phyloP scores from a whole-genome alignment of 2,113 vertebrate genomes.

The Cyphomyrus discorhynchus region DNA sequence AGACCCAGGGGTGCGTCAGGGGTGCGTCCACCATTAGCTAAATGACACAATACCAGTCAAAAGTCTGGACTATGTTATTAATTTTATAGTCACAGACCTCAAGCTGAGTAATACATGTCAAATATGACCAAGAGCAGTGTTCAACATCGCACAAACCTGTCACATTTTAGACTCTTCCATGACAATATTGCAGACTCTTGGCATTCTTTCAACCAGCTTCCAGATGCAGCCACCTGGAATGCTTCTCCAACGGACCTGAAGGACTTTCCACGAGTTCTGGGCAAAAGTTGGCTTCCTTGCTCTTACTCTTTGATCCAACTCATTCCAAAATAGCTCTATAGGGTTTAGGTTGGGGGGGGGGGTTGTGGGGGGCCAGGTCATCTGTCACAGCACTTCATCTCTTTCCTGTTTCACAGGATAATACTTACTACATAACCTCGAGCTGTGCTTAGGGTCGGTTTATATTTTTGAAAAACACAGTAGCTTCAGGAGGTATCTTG shows the following conservation, averaged over 20 bases:
- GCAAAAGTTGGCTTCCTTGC: neutral
- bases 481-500: neutral
- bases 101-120: neutral
- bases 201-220: neutral
- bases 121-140: neutral
- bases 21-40: neutral
- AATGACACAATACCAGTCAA: neutral
- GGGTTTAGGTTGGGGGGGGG: neutral
- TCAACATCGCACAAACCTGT: neutral
- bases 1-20: neutral
- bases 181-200: neutral
- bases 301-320: neutral
- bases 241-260: neutral
- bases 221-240: neutral
- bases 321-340: neutral
- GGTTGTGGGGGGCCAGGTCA: neutral
- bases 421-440: neutral
- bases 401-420: neutral
- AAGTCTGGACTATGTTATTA: neutral
- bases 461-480: neutral
- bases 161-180: neutral
- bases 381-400: neutral
- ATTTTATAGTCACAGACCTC: neutral
- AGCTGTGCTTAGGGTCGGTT: neutral
- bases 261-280: neutral